Percentiles rank a stretch among this genome's conserved stretches.
Conservation (phyloP, 2,113 vertebrate genomes). For the Oxyruncus cristatus region DNA sequence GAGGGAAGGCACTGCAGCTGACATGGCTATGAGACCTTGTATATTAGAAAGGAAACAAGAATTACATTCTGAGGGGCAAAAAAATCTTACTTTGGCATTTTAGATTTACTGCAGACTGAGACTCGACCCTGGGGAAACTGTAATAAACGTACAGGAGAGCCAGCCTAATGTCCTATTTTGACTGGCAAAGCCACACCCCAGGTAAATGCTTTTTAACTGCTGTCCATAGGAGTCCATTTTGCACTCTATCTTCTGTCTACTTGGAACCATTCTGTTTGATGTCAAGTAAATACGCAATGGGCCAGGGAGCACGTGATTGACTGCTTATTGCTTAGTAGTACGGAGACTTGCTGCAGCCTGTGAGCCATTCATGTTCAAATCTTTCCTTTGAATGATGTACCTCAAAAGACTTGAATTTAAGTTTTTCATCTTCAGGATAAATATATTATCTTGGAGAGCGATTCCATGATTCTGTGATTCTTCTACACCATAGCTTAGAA, state of each 20-base stretch:
- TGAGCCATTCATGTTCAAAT: not conserved
- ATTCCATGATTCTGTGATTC: too few species aligned
- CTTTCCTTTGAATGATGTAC: not conserved
- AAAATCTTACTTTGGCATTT: not conserved
- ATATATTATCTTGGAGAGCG: not conserved
- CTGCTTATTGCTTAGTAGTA: not conserved
- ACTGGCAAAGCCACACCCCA: not conserved
- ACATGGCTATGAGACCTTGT: not conserved
- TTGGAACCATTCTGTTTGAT: not conserved
- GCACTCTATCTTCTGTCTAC: not conserved
- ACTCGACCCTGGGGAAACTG: not conserved
- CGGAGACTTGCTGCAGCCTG: not conserved
- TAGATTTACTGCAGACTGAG: not conserved
- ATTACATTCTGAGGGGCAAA: not conserved
- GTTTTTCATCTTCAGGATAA: not conserved
- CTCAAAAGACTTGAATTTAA: not conserved
- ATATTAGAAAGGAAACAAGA: not conserved
- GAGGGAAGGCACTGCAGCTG: not conserved
- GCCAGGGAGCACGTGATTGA: not conserved
- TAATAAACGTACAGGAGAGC: not conserved
- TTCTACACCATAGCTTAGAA: not conserved
- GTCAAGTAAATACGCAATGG: not conserved
- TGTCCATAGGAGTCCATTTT: not conserved
- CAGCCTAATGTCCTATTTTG: not conserved
- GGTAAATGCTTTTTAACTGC: not conserved